Conservation (phyloP, 35 echinoderm and acorn worm genomes). For the Apostichopus parvimensis region DNA sequence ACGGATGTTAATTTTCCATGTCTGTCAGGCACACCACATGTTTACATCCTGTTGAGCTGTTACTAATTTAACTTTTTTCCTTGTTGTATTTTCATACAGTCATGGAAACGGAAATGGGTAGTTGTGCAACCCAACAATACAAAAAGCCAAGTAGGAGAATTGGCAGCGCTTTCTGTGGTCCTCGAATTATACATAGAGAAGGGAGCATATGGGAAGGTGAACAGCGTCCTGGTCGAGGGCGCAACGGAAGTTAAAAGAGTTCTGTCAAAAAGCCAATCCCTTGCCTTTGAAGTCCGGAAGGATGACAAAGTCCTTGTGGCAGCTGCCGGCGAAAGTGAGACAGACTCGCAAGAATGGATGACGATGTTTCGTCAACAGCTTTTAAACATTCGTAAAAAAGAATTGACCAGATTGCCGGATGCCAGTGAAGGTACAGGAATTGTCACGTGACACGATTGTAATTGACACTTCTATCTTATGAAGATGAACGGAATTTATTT, state of each 20-base stretch:
- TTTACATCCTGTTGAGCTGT: background rate
- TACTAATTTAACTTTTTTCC: background rate
- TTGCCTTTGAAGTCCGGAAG: slow-evolving; percentile 76
- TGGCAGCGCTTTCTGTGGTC: slow-evolving; percentile 56
- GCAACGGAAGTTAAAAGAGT: slow-evolving; percentile 63
- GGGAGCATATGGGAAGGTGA: slow-evolving; percentile 85
- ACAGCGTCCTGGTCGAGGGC: slow-evolving; percentile 76
- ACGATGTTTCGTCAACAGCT: slow-evolving; percentile 63
- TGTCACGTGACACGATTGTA: no score
- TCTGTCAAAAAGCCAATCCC: slow-evolving; percentile 62
- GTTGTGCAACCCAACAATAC: slow-evolving; percentile 76
- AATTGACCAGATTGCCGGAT: slow-evolving; percentile 51
- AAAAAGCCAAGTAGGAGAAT: slow-evolving; percentile 54
- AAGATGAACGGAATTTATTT: no score
- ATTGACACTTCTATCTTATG: no score
- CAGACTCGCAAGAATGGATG: slow-evolving; percentile 82
- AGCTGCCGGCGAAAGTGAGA: slow-evolving; percentile 74
- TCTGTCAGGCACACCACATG: background rate
- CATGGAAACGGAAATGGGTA: slow-evolving; percentile 90
- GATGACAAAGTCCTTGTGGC: slow-evolving; percentile 48
- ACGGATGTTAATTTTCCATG: slow-evolving; percentile 8
- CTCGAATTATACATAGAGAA: slow-evolving; percentile 87
- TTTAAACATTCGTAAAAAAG: slow-evolving; percentile 61
- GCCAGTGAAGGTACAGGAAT: slow-evolving; percentile 49
- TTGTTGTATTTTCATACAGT: slow-evolving; percentile 58